Percentiles rank a stretch among this genome's conserved stretches.
Conservation (phyloP, 2,888 invertebrate genomes). For the Agriopis marginaria region DNA sequence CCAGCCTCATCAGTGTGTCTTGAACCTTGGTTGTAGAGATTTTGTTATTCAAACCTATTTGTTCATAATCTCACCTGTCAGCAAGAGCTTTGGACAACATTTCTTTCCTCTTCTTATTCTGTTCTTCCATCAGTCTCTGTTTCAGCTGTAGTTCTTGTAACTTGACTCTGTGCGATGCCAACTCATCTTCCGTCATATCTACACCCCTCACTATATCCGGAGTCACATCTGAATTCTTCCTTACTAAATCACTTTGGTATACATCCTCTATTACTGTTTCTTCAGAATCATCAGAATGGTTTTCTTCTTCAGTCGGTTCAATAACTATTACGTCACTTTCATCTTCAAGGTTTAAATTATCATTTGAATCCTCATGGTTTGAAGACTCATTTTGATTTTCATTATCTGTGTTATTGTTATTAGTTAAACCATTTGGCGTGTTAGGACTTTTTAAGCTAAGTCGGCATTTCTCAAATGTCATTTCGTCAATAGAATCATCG, state of each 20-base stretch:
- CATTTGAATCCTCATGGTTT: background rate
- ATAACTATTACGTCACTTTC: conserved; percentile 46
- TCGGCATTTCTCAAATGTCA: conserved; percentile 76
- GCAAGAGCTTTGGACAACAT: conserved; percentile 90
- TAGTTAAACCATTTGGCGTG: conserved; percentile 46
- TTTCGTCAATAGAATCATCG: conserved; percentile 69
- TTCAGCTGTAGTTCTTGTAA: conserved; percentile 89
- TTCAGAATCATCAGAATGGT: conserved; percentile 22
- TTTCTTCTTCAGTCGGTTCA: conserved; percentile 39
- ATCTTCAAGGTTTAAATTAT: conserved; percentile 31
- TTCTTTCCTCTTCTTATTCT: conserved; percentile 91
- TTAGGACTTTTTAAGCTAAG: conserved; percentile 68
- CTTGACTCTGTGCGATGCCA: conserved; percentile 80
- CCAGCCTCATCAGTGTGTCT: no score
- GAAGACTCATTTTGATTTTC: background rate
- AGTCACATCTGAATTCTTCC: conserved; percentile 46
- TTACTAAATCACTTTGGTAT: conserved; percentile 25
- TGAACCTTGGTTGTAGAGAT: no score
- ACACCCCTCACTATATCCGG: conserved; percentile 72
- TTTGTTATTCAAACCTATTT: background rate
- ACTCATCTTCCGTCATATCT: conserved; percentile 71
- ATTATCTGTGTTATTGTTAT: conserved; percentile 13
- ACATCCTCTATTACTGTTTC: conserved; percentile 31
- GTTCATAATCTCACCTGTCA: conserved; percentile 84
- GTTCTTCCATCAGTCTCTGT: conserved; percentile 92